A percentile compares a stretch with the other conserved stretches of the same genome.
Conservation (phyloP, 1,140 invertebrate species). For the Polypedilum pembai region DNA sequence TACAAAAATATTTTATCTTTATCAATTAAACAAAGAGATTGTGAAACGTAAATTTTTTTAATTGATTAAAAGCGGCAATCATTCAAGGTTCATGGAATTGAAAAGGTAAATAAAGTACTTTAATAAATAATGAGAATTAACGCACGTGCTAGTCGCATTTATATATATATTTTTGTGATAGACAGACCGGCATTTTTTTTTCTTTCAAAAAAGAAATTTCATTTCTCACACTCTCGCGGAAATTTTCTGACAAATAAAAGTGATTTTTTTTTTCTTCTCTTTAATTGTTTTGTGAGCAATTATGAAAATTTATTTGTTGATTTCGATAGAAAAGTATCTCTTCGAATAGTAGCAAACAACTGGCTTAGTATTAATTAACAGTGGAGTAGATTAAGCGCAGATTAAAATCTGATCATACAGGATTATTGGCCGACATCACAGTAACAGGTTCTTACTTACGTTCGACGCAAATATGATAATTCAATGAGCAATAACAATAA, state of each 20-base stretch:
- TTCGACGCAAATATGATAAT: not conserved
- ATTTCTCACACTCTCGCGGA: not conserved
- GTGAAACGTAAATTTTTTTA: not conserved
- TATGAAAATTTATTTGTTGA: too few relatives aligned
- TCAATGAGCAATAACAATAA: constrained; percentile 6
- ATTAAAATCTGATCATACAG: too few relatives aligned
- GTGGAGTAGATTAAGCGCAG: too few relatives aligned
- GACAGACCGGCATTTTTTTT: not conserved
- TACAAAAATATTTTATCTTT: not conserved
- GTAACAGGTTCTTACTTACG: too few relatives aligned
- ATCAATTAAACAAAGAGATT: not conserved
- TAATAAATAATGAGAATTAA: not conserved
- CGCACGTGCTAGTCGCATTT: not conserved
- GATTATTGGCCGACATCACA: too few relatives aligned
- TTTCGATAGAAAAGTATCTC: too few relatives aligned
- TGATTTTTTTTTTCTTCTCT: not conserved
- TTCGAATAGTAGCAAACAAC: too few relatives aligned
- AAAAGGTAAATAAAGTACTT: constrained; percentile 3
- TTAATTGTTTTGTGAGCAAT: too few relatives aligned
- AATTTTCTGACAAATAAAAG: not conserved
- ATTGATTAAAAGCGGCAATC: not conserved
- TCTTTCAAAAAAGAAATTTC: not conserved
- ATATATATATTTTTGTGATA: not conserved
- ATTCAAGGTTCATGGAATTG: too few relatives aligned
- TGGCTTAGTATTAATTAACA: too few relatives aligned